Conservation (phyloP, 2,797 vertebrate genomes). For the Merluccius polli region DNA sequence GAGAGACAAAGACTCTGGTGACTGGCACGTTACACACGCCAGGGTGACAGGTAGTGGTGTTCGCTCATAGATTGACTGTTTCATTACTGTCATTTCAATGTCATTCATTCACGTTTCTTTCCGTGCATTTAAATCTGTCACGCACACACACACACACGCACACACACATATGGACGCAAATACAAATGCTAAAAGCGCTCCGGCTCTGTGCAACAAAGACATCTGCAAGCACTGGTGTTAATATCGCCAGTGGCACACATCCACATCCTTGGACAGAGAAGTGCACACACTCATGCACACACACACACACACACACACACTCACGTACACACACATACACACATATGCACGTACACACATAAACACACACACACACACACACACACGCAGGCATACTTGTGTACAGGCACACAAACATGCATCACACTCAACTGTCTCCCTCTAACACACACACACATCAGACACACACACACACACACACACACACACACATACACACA, state of each 20-base stretch:
- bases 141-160: neutral
- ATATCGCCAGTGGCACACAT: conserved; percentile 70
- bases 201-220: conserved; percentile 1
- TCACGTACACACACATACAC: no score
- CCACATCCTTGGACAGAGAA: conserved; percentile 61
- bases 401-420: no score
- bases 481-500: neutral
- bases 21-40: neutral
- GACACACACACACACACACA: neutral
- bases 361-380: no score
- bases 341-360: no score
- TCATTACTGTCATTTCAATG: neutral
- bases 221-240: conserved; percentile 79
- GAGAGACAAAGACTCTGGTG: neutral
- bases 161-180: no score
- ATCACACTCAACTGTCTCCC: no score
- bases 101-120: neutral
- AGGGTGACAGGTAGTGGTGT: neutral
- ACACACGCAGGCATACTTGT: no score
- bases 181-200: neutral
- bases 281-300: no score
- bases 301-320: no score
- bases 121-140: neutral
- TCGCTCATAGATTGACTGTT: neutral
- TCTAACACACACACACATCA: neutral